These are phyloP conservation scores for Leptothorax acervorum DNA, from an alignment of 2,888 invertebrate genomes.

Conservation along the genomic window DNA sequence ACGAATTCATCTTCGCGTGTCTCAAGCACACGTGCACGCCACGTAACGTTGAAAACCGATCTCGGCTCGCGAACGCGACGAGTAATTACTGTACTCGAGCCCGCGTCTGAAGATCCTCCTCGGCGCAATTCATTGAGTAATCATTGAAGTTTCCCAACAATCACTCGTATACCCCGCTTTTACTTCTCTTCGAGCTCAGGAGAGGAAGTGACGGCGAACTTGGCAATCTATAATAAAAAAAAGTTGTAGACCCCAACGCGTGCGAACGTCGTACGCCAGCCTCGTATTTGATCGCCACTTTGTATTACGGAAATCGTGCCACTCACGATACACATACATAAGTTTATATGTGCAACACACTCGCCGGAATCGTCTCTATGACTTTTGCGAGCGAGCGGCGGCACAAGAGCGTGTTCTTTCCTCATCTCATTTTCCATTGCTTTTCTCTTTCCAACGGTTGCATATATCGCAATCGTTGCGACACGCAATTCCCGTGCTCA, in stretches of 20 bases:
- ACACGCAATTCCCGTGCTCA: not conserved
- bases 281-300: not conserved
- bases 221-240: not conserved
- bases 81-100: not conserved
- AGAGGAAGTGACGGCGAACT: not conserved
- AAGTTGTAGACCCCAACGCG: constrained; percentile 6
- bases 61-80: not conserved
- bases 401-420: not conserved
- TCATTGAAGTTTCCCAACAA: not conserved
- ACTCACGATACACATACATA: not conserved
- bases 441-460: constrained; percentile 2
- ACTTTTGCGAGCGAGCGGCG: not conserved
- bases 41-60: not conserved
- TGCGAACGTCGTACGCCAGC: not conserved
- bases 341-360: not conserved
- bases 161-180: not conserved
- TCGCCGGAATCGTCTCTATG: not conserved
- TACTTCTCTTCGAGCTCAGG: not conserved
- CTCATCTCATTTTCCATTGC: not conserved
- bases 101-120: not conserved
- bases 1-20: not conserved
- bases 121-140: constrained; percentile 16
- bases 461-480: constrained; percentile 9
- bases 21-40: not conserved
- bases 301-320: not conserved